Conservation (phyloP, 1,140 invertebrate genomes). For the Laodelphax striatellus region DNA sequence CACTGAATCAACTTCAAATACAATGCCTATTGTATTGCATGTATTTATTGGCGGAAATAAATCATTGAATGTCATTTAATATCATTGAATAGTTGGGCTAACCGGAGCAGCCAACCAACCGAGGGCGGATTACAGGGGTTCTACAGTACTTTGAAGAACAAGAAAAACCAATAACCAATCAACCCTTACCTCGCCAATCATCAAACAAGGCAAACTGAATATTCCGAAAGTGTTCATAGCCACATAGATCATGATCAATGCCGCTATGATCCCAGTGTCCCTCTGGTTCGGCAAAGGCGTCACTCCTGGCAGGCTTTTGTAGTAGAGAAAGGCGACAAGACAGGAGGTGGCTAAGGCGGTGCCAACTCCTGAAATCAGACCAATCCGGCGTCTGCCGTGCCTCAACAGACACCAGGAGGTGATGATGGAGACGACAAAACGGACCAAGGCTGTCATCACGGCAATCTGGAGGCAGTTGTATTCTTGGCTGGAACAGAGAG, state of each 20-base stretch:
- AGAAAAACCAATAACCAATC: too few relatives aligned
- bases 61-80: too few relatives aligned
- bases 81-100: too few relatives aligned
- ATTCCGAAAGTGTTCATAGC: slow-evolving; percentile 57
- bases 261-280: slow-evolving; percentile 34
- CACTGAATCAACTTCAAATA: too few relatives aligned
- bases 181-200: slow-evolving; percentile 48
- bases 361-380: slow-evolving; percentile 49
- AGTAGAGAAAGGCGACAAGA: slow-evolving; percentile 40
- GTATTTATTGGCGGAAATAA: too few relatives aligned
- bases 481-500: background rate
- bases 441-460: slow-evolving; percentile 47
- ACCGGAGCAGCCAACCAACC: too few relatives aligned
- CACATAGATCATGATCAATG: slow-evolving; percentile 48
- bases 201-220: slow-evolving; percentile 53
- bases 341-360: slow-evolving; percentile 44
- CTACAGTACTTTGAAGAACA: too few relatives aligned
- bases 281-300: background rate
- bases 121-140: too few relatives aligned
- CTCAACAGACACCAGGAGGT: slow-evolving; percentile 48
- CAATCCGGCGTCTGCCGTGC: slow-evolving; percentile 46
- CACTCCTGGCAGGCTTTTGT: slow-evolving; percentile 28
- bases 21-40: too few relatives aligned
- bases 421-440: slow-evolving; percentile 46
- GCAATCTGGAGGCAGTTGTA: slow-evolving; percentile 27